Conservation (phyloP, 2,113 vertebrate species). For the Charina bottae region DNA sequence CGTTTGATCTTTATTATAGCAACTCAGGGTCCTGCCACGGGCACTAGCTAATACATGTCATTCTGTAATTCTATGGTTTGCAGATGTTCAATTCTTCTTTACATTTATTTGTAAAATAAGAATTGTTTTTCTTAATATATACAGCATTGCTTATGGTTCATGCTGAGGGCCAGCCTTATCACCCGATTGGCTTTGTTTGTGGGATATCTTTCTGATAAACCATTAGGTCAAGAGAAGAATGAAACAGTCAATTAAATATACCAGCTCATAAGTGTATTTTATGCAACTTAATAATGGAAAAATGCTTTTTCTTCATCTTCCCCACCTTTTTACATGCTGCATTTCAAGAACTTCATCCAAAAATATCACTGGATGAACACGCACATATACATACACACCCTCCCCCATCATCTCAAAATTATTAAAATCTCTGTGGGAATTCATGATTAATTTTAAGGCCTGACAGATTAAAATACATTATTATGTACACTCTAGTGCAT, state of each 20-base stretch:
- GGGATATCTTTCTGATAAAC: slow-evolving; percentile 70
- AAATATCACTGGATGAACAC: slow-evolving; percentile 76
- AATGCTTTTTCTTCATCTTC: slow-evolving; percentile 60
- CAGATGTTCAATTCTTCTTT: slow-evolving; percentile 9
- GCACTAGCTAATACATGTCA: background rate
- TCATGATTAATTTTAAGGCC: slow-evolving; percentile 91
- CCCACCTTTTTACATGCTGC: slow-evolving; percentile 59
- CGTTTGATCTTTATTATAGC: background rate
- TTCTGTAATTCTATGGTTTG: background rate
- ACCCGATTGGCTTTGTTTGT: slow-evolving; percentile 70
- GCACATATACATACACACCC: background rate
- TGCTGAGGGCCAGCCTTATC: slow-evolving; percentile 63
- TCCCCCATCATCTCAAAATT: slow-evolving; percentile 82
- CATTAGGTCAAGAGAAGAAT: slow-evolving; percentile 71
- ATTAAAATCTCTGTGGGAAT: slow-evolving; percentile 91
- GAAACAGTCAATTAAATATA: slow-evolving; percentile 73
- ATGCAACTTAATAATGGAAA: slow-evolving; percentile 68
- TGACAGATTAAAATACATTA: slow-evolving; percentile 92
- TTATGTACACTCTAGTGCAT: slow-evolving; percentile 89
- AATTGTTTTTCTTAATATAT: slow-evolving; percentile 49
- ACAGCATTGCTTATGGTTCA: slow-evolving; percentile 66
- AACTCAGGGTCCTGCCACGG: background rate
- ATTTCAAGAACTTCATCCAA: slow-evolving; percentile 82
- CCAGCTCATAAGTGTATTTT: slow-evolving; percentile 54
- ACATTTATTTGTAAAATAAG: slow-evolving; percentile 7